These are phyloP conservation scores for Trinorchestia longiramus DNA, from an alignment of 1,140 invertebrate genomes.

Conservation along the genomic window DNA sequence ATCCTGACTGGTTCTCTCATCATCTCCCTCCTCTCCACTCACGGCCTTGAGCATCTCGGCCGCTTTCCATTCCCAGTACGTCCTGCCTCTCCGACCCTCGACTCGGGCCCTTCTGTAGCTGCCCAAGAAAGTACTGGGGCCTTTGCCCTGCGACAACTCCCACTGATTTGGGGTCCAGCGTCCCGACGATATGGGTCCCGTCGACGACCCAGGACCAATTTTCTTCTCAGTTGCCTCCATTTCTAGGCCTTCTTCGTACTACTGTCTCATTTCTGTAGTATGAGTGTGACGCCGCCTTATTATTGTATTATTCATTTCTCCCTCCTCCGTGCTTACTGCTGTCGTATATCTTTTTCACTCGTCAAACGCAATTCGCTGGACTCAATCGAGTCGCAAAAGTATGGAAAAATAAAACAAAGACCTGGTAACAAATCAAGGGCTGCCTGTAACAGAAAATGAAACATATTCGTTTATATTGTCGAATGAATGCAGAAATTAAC, in stretches of 20 bases:
- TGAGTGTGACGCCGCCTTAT: not conserved
- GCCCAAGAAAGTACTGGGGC: constrained; percentile 54
- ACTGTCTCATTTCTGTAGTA: not conserved
- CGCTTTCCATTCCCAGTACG: constrained; percentile 63
- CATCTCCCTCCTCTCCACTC: constrained; percentile 60
- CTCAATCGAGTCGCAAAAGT: not conserved
- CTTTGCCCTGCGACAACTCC: not conserved
- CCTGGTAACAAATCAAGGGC: not conserved
- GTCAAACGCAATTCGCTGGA: not conserved
- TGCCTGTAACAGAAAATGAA: not conserved
- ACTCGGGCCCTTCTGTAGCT: constrained; percentile 49
- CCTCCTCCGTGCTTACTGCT: not conserved
- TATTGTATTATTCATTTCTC: constrained; percentile 21
- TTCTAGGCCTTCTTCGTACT: not conserved
- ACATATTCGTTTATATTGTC: not conserved
- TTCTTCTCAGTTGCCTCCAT: not conserved
- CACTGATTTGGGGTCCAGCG: constrained; percentile 36
- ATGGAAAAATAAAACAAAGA: not conserved
- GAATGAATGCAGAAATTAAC: not conserved
- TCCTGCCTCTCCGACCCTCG: constrained; percentile 59
- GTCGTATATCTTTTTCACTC: not conserved
- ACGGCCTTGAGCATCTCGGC: constrained; percentile 58
- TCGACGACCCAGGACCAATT: not conserved
- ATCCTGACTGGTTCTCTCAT: constrained; percentile 61
- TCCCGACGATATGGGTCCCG: not conserved